A percentile compares a stretch with the other conserved stretches of the same genome.
Conservation (phyloP, 2,888 invertebrate genomes). For the Crepidodera aurea region DNA sequence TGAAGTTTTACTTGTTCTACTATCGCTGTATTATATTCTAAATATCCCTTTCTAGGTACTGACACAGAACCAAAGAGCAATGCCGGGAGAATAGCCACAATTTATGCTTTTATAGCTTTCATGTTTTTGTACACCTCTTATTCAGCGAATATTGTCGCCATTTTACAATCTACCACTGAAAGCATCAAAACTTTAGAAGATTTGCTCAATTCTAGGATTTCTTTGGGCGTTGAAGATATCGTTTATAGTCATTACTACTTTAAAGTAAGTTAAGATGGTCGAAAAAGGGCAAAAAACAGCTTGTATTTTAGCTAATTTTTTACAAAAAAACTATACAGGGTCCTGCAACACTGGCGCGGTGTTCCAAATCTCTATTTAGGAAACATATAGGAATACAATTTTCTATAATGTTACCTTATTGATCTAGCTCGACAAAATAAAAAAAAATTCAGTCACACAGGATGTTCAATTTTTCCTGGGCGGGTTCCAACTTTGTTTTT, state of each 20-base stretch:
- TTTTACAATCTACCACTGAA: conserved; percentile 70
- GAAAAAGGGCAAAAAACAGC: too few relatives aligned
- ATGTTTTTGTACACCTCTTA: conserved; percentile 72
- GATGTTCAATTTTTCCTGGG: too few relatives aligned
- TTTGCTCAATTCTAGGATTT: conserved; percentile 67
- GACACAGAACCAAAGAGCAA: conserved; percentile 60
- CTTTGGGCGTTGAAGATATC: conserved; percentile 69
- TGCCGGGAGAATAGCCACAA: conserved; percentile 61
- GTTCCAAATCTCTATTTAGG: too few relatives aligned
- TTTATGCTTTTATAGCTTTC: conserved; percentile 56
- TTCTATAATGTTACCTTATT: too few relatives aligned
- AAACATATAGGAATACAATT: too few relatives aligned
- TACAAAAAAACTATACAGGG: too few relatives aligned
- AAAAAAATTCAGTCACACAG: too few relatives aligned
- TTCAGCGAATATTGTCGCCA: conserved; percentile 73
- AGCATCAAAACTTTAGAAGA: conserved; percentile 66
- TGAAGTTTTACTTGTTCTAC: background rate
- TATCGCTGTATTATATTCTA: too few relatives aligned
- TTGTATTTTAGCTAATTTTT: too few relatives aligned
- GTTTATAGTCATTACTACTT: conserved; percentile 68
- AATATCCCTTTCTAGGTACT: conserved; percentile 39
- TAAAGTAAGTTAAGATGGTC: conserved; percentile 64
- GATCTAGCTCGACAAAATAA: too few relatives aligned
- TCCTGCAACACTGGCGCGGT: too few relatives aligned
- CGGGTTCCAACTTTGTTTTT: too few relatives aligned